Percentiles rank a stretch among this genome's conserved stretches.
Conservation (phyloP, 2,113 vertebrate genomes). For the Campylorhamphus procurvoides region DNA sequence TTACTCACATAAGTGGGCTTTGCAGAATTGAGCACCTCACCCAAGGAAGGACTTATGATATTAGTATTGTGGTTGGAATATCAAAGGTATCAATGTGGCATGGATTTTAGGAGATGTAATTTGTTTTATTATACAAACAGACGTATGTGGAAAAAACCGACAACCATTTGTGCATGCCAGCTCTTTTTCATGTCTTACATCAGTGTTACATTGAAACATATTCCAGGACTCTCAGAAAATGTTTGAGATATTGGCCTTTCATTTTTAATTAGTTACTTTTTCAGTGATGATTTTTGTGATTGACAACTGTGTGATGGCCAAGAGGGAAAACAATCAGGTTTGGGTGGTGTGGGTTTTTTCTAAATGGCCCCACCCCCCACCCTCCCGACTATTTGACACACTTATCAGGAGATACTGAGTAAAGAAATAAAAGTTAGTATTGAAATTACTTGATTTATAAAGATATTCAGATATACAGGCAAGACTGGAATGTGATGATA, state of each 20-base stretch:
- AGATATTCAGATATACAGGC: background rate
- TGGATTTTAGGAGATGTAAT: background rate
- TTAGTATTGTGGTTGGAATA: background rate
- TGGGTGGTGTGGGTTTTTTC: background rate
- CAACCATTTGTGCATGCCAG: background rate
- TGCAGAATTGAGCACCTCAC: background rate
- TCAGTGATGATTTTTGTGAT: slow-evolving; percentile 1
- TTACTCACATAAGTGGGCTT: background rate
- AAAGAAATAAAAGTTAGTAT: slow-evolving; percentile 37
- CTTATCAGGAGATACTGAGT: background rate
- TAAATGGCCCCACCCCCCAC: accelerated
- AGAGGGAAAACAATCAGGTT: slow-evolving; percentile 3
- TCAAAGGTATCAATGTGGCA: background rate
- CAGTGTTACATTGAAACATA: background rate
- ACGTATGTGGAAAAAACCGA: background rate
- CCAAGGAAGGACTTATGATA: background rate
- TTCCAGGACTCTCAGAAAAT: background rate
- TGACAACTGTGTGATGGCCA: background rate
- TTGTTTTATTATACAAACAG: background rate
- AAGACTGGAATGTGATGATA: slow-evolving; percentile 54
- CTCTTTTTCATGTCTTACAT: slow-evolving; percentile 11
- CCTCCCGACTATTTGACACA: background rate
- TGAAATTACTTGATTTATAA: slow-evolving; percentile 61
- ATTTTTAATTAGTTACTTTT: slow-evolving; percentile 23
- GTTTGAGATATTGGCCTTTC: background rate